Base-by-base conservation (phyloP, 2,888 invertebrate species). In the Busseola fusca region DNA sequence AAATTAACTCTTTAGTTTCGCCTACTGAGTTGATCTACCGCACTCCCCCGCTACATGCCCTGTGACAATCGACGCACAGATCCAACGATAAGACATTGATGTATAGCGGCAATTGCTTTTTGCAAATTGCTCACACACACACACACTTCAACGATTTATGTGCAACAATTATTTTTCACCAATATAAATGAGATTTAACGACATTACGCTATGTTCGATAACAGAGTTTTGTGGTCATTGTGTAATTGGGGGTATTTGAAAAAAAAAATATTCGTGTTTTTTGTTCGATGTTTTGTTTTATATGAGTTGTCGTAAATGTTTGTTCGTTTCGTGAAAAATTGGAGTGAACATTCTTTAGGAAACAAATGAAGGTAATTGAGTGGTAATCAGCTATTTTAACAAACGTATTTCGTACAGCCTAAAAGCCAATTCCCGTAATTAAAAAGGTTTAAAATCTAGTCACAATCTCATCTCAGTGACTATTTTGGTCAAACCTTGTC, bases 61-160 rank as follows among this genome's bases (percentile, higher is more conserved):
- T 84, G 87, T 89, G 91, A 91, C 89, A 91, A 90, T 91, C 91
- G 91, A 89, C 88, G 88, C 87, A 87, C 87, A 91, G 91, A 92
- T 92, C 88, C 88, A 71, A 67, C 87, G 92, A 92, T 92, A 93
- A 93, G 93, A 91, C 93, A 93, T 89, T 94, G 94, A 94, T 91
- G 86, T 91, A 94, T 93, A 84, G 88, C 83, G 80, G 89, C 92
- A 93, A 94, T 94, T 92, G 91, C 90, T 93, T 93, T 93, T 93
- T 91, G 91, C 91, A 93, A 94, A 94, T 93, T 93, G 93, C 90
- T 88, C 90, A 83, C 86, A 88, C 87, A 80, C 88, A 84, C 87
- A 79, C 76, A 78, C 73, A 86, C 86, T 86, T 82, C 79, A 74
- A 78, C 86, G 89, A 93, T 93, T 93, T 92, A 93, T 93, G 88